phyloP scores from a whole-genome alignment of 2,797 vertebrate species.

The Hirundo rustica region DNA sequence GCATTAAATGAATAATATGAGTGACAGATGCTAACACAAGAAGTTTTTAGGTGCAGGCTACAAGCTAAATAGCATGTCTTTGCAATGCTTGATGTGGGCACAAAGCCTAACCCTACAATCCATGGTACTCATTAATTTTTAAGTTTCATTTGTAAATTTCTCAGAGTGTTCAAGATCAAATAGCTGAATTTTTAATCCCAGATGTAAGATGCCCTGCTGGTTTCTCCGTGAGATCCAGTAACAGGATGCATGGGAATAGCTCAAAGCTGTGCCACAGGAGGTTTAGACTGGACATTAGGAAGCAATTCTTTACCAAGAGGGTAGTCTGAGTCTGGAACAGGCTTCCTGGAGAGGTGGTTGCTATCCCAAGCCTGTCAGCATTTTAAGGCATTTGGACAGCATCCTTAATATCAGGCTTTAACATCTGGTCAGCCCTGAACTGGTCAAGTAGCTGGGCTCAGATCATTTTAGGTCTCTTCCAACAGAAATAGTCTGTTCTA shows the following conservation, averaged over 20 bases:
- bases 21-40: background rate
- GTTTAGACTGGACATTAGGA: background rate
- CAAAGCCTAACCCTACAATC: background rate
- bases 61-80: background rate
- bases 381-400: background rate
- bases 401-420: background rate
- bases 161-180: background rate
- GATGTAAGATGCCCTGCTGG: background rate
- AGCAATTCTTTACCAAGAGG: background rate
- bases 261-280: background rate
- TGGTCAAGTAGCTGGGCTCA: background rate
- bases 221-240: background rate
- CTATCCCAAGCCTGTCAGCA: background rate
- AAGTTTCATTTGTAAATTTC: background rate
- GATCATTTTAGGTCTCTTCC: background rate
- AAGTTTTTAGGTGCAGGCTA: background rate
- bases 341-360: fast-evolving
- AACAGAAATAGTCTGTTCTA: background rate
- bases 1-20: background rate
- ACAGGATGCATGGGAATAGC: background rate
- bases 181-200: background rate
- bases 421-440: background rate
- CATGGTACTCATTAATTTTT: background rate
- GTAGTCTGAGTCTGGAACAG: background rate
- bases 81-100: background rate